These are phyloP conservation scores for Boloria selene DNA, from an alignment of 2,888 invertebrate genomes.

Conservation along the genomic window DNA sequence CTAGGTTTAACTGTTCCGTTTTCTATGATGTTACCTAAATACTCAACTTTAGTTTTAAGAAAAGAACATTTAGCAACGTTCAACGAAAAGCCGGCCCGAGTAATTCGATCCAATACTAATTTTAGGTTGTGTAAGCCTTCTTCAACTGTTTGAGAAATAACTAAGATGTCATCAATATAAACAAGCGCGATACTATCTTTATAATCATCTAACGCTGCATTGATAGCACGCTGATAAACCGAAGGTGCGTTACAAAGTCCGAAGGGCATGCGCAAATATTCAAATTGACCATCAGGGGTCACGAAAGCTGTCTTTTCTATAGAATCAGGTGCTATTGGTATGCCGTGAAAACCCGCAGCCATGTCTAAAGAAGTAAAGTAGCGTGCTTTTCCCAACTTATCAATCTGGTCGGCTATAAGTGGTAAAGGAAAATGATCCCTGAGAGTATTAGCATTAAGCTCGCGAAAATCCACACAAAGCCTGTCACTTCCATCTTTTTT, in stretches of 20 bases:
- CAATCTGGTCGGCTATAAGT: not conserved
- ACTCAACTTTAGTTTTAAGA: constrained; percentile 39
- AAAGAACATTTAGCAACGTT: constrained; percentile 42
- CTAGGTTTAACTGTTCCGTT: constrained; percentile 42
- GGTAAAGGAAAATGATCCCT: constrained; percentile 3
- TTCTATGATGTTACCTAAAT: constrained; percentile 38
- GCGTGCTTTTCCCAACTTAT: not conserved
- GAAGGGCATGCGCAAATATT: constrained; percentile 42
- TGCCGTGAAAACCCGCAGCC: not conserved
- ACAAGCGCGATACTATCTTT: constrained; percentile 33
- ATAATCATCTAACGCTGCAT: constrained; percentile 31
- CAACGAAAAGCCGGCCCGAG: constrained; percentile 41
- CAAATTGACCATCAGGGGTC: not conserved
- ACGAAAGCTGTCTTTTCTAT: not conserved
- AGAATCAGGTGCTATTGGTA: not conserved
- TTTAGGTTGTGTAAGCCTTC: constrained; percentile 39
- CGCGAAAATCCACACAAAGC: constrained; percentile 44
- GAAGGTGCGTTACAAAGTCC: constrained; percentile 41
- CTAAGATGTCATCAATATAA: constrained; percentile 42
- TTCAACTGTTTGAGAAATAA: constrained; percentile 18
- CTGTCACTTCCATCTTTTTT: constrained; percentile 47
- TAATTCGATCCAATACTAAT: constrained; percentile 27
- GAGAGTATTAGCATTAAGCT: constrained; percentile 41
- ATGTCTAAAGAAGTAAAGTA: not conserved
- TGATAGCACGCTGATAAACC: constrained; percentile 40